Base-by-base conservation (phyloP, 2,113 vertebrate species). In the Electrona antarctica region DNA sequence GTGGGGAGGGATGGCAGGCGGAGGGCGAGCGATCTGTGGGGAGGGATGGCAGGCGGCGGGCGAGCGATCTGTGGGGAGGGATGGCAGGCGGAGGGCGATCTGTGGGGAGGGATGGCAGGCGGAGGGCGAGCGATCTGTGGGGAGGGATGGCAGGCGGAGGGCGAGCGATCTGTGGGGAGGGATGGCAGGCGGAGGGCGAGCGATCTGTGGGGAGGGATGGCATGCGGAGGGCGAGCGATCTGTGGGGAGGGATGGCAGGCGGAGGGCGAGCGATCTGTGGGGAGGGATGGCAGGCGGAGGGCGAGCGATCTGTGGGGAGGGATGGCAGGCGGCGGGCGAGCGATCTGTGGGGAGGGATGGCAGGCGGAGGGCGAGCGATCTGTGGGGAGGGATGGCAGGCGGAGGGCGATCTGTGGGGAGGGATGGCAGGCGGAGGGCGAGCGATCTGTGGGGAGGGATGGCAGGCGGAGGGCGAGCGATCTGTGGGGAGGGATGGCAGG, bases 401-500 rank as follows among this genome's bases (percentile, higher is more conserved):
- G 15, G 61, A 48, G n/a, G n/a, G 2, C 29, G 2, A 2, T 41
- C 69, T 81, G 75, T 63, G 70, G 79, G 84, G 86, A 85, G 79
- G 73, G 83, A 74, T 71, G 41, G 74, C 60, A 70, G 71, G 79
- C 45, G 15, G 61, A 48, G n/a, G n/a, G 29, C 4, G 29, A 2
- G 2, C 29, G 2, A 2, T 41, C 69, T 81, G 75, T 63, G 70
- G 79, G 84, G 86, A 85, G 79, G 73, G 83, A 74, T 71, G 41
- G 74, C 60, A 70, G 71, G 79, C 45, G 15, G 61, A 48, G n/a
- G n/a, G 29, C 4, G 29, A 2, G 2, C 29, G 2, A 2, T 41
- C 69, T 81, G 75, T 63, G 70, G 79, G 84, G 86, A 85, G 79
- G 73, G 83, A 74, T 71, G 41, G 74, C 60, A 70, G 71, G 79